Base-by-base conservation (phyloP, 1,140 invertebrate species). In the Copidosoma floridanum region DNA sequence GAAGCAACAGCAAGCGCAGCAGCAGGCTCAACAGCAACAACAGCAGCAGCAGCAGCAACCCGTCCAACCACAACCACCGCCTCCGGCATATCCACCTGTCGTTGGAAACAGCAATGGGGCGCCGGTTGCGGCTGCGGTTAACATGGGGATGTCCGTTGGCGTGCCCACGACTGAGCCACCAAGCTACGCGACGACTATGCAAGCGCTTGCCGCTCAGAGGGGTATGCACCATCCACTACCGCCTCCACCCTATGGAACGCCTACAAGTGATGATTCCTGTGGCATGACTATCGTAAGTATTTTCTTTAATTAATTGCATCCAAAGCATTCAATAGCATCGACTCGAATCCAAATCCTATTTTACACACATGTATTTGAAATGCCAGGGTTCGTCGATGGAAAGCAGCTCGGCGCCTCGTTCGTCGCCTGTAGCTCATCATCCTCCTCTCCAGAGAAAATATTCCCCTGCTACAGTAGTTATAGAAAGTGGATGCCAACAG, bases 141-240 rank as follows among this genome's bases (percentile, higher is more conserved):
- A 60, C 23, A 65, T 73, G 1, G 68, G 69, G 8, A 68, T 73
- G 24, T 16, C 73, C 2, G 73, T 84, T 40, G 77, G 84, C 56
- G 84, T 92, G 10, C 92, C 89, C 8, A 93, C 91, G 18, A 92
- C 91, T 7, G 93, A 95, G 72, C 93, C 93, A 0, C 93, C 93
- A 0, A 94, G 92, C 71, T 95, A 95, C 73, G 91, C 92, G 1
- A 93, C 89, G 58, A 93, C 91, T 5, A 94, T 95, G 88, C 92
- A 94, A 75, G 92, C 89, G 7, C 81, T 92, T 38, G 89, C 90
- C n/a, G 88, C 87, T 3, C 86, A 88, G 68, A 77, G 84, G 41
- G 86, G 82, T 11, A 85, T 85, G 51, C 85, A 88, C 44, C 85
- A 88, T 65, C 85, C 88, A 10, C 81, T 88, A 18, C 89, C 86